phyloP scores from a whole-genome alignment of 2,113 vertebrate genomes.

The Boleophthalmus pectinirostris region DNA sequence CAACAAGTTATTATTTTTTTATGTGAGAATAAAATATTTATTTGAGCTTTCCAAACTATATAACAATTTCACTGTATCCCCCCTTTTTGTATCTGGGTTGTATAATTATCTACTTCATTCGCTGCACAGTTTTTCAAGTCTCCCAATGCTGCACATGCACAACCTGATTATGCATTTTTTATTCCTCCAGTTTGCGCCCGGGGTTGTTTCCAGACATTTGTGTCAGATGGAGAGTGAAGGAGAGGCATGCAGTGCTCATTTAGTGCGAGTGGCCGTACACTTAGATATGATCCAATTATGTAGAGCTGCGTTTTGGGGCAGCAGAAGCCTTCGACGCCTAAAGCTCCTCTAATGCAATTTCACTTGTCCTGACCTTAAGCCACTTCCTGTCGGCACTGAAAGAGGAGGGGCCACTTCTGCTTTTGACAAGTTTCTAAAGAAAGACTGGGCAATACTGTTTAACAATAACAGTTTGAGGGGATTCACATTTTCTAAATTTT shows the following conservation, averaged over 20 bases:
- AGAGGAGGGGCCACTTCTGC: constrained; percentile 17
- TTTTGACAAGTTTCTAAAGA: constrained; percentile 8
- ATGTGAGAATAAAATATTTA: too few relatives aligned
- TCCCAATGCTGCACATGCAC: background rate
- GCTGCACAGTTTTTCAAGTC: background rate
- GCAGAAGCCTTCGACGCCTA: constrained; percentile 18
- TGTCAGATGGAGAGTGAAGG: constrained; percentile 34
- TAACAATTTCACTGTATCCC: background rate
- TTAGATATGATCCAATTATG: constrained; percentile 47
- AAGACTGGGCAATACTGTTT: background rate
- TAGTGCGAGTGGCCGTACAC: constrained; percentile 28
- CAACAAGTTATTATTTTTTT: too few relatives aligned
- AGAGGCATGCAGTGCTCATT: constrained; percentile 32
- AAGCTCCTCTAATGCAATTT: constrained; percentile 40
- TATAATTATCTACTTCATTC: background rate
- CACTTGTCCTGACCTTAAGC: constrained; percentile 23
- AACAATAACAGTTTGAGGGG: background rate
- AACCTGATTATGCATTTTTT: constrained; percentile 15
- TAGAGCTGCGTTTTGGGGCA: constrained; percentile 12
- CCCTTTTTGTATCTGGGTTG: background rate
- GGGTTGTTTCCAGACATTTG: constrained; percentile 31
- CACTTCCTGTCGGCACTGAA: constrained; percentile 31
- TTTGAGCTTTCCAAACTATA: background rate
- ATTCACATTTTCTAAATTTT: background rate
- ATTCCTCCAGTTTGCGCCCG: background rate